These are phyloP conservation scores for Drosophila phalerata DNA, from an alignment of 2,888 invertebrate genomes.

Conservation along the genomic window DNA sequence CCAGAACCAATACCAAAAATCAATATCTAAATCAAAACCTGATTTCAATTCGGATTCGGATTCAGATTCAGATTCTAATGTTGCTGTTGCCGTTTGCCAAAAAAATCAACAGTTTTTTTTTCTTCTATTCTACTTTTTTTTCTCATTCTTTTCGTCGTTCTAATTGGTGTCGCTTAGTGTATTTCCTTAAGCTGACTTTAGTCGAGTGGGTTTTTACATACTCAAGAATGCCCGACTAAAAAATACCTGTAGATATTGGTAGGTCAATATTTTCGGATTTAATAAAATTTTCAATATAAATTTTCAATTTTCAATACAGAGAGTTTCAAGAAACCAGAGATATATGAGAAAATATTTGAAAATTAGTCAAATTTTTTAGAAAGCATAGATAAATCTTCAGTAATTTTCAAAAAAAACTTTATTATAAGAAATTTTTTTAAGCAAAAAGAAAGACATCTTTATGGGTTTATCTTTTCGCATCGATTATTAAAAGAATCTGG, in stretches of 20 bases:
- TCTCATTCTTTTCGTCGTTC: slow-evolving; percentile 18
- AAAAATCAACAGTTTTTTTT: slow-evolving; percentile 20
- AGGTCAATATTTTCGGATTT: no score
- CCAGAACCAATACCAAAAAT: slow-evolving; percentile 57
- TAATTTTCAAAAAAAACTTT: no score
- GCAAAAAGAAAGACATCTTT: no score
- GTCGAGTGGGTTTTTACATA: neutral
- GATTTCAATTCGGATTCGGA: slow-evolving; percentile 37
- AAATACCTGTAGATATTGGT: slow-evolving; percentile 15
- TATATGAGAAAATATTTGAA: no score
- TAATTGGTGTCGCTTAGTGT: slow-evolving; percentile 46
- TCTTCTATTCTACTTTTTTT: slow-evolving; percentile 12
- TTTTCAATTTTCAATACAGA: no score
- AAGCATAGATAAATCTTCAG: no score
- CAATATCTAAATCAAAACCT: slow-evolving; percentile 43
- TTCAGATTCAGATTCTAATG: slow-evolving; percentile 29
- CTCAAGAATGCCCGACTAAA: neutral
- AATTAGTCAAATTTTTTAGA: no score
- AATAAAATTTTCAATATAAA: no score
- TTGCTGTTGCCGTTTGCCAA: slow-evolving; percentile 29
- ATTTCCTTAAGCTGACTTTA: slow-evolving; percentile 63
- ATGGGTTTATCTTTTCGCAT: no score
- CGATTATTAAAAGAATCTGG: no score
- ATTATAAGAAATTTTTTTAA: no score
- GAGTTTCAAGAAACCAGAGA: no score